These are phyloP conservation scores for Rousettus madagascariensis DNA, from an alignment of 2,797 vertebrate genomes.

Conservation along the genomic window DNA sequence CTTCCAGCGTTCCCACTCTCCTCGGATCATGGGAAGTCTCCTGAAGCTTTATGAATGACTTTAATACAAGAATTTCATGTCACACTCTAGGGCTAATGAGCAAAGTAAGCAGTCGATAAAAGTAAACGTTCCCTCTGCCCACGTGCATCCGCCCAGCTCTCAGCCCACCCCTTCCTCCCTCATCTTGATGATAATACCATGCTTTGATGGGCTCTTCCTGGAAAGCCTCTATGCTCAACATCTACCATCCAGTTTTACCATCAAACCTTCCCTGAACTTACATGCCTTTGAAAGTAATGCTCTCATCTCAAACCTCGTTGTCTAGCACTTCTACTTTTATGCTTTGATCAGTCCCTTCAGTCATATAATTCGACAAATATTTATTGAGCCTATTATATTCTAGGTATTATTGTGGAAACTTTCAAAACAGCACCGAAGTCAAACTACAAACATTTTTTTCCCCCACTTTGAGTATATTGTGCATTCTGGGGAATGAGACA, in stretches of 20 bases:
- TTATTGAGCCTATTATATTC: background rate
- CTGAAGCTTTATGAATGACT: background rate
- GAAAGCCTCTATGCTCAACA: background rate
- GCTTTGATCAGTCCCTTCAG: background rate
- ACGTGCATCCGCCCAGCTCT: background rate
- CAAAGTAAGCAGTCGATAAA: background rate
- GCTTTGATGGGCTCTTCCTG: background rate
- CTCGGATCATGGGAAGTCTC: background rate
- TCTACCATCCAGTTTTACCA: background rate
- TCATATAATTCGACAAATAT: background rate
- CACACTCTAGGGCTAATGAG: background rate
- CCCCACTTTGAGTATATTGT: background rate
- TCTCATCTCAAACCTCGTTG: background rate
- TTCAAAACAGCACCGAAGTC: background rate
- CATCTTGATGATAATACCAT: background rate
- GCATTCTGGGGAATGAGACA: background rate
- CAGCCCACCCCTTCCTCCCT: fast-evolving
- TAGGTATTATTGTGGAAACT: background rate
- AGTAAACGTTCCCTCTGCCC: background rate
- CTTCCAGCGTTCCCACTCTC: background rate
- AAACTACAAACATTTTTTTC: background rate
- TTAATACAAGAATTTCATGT: background rate
- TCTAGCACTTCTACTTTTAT: background rate
- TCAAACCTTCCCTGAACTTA: background rate
- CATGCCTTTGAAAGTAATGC: background rate